phyloP scores from a whole-genome alignment of 2,113 vertebrate species.

The Apteryx mantelli region DNA sequence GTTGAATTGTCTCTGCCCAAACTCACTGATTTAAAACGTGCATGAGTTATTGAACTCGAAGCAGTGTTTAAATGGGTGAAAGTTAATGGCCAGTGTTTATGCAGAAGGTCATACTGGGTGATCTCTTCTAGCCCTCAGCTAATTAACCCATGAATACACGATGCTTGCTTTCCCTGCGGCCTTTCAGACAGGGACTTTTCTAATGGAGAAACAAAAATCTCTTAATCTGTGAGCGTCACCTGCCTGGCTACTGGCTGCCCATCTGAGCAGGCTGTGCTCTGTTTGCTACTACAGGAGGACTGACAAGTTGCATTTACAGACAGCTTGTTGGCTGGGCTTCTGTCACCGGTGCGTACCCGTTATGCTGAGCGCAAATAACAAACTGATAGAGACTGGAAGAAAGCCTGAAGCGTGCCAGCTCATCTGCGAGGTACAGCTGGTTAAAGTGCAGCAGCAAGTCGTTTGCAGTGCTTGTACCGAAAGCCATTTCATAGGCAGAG shows the following conservation, averaged over 20 bases:
- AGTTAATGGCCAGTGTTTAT: not conserved
- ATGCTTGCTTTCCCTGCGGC: not conserved
- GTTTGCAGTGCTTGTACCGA: not conserved
- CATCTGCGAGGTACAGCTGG: not conserved
- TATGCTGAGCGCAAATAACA: not conserved
- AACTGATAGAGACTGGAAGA: conserved; percentile 2
- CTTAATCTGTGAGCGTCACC: fast-evolving
- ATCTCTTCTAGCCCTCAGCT: not conserved
- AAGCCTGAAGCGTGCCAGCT: not conserved
- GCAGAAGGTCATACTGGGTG: not conserved
- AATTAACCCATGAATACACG: not conserved
- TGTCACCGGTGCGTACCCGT: fast-evolving
- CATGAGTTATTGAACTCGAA: not conserved
- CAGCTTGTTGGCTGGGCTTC: not conserved
- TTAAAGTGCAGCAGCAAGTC: not conserved
- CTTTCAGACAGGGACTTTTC: not conserved
- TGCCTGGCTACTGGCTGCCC: not conserved
- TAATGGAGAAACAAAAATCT: not conserved
- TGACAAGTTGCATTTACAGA: not conserved
- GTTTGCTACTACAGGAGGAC: not conserved
- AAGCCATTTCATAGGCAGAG: not conserved
- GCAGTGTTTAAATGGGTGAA: not conserved
- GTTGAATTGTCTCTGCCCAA: not conserved
- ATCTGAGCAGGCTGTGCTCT: not conserved
- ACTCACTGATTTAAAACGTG: not conserved